Evolutionary conservation across 2,113 vertebrate species (phyloP), one percentile per base, ranked within the genome.

Genomic region (Poeciliopsis turrubarensis): DNA sequence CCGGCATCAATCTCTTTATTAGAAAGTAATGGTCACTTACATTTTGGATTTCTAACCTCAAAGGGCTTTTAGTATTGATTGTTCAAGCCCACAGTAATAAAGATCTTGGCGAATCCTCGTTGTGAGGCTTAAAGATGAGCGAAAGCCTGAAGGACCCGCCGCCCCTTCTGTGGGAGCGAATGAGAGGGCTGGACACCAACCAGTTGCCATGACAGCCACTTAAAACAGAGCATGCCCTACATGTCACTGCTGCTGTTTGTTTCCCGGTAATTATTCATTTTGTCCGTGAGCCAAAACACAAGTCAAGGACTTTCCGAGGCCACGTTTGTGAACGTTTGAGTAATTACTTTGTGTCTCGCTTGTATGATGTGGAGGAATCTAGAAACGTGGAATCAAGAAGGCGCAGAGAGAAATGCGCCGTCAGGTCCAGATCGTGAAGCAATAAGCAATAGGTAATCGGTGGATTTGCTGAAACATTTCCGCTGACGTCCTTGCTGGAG

Each of bases 231-330:
- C 29, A 25, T 73, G 83, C 81, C 70, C 37, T 60, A 63, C 63
- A 86, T 82, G 83, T 32, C 82, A 69, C 65, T 77, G 27, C 62
- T 51, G 66, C 74, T 82, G 85, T 88, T 89, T 87, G 84, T 87
- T 91, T 85, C 77, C 72, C 85, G 75, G 77, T 93, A 92, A 92
- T 93, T 92, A 91, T 82, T 92, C 87, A 91, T 93, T 93, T 91
- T 75, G 83, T 85, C 60, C 13, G 34, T 65, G 77, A 85, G 75
- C 82, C 70, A 73, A 89, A 85, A 39, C 73, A 66, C 65, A 68
- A 84, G 82, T 88, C 82, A 79, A 86, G 85, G 78, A 81, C 68
- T 70, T 80, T 62, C 71, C 75, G 72, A 81, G 79, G 60, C 3
- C 60, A 51, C 82, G 1, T 22, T 47, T 47, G 44, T 47, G 44